A percentile compares a stretch with the other conserved stretches of the same genome.
These are phyloP conservation scores for Caradrina kadenii DNA, from an alignment of 2,888 invertebrate genomes.

Conservation along the genomic window DNA sequence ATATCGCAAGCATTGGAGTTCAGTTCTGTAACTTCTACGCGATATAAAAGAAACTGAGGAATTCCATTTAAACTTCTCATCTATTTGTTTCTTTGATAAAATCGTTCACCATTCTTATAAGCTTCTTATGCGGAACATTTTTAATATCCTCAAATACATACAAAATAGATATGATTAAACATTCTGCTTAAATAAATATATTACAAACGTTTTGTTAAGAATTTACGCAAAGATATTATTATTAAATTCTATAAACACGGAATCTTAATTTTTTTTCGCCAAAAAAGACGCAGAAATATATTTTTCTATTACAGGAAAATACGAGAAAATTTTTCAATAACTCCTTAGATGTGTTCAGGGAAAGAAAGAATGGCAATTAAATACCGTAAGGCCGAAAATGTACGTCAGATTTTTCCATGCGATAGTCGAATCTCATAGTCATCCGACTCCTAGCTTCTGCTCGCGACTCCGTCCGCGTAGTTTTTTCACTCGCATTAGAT, in stretches of 20 bases:
- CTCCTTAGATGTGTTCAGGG: constrained; percentile 36
- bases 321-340: constrained; percentile 47
- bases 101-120: constrained; percentile 34
- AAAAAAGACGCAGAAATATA: constrained; percentile 20
- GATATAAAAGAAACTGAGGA: constrained; percentile 34
- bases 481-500: no score
- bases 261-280: constrained; percentile 46
- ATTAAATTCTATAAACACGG: constrained; percentile 60
- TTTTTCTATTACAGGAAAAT: constrained; percentile 31
- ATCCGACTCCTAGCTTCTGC: no score
- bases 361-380: constrained; percentile 56
- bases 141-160: constrained; percentile 55
- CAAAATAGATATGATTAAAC: constrained; percentile 52
- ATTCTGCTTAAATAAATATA: constrained; percentile 45
- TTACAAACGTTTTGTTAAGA: constrained; percentile 48
- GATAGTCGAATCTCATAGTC: no score
- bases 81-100: constrained; percentile 54
- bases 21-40: background rate
- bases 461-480: no score
- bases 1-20: constrained; percentile 32
- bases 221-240: constrained; percentile 51
- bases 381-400: constrained; percentile 22
- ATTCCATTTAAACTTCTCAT: constrained; percentile 31
- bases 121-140: constrained; percentile 53
- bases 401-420: no score